Evolutionary conservation across 2,797 vertebrate genomes (phyloP).

Genomic region (Poecilia gillii): DNA sequence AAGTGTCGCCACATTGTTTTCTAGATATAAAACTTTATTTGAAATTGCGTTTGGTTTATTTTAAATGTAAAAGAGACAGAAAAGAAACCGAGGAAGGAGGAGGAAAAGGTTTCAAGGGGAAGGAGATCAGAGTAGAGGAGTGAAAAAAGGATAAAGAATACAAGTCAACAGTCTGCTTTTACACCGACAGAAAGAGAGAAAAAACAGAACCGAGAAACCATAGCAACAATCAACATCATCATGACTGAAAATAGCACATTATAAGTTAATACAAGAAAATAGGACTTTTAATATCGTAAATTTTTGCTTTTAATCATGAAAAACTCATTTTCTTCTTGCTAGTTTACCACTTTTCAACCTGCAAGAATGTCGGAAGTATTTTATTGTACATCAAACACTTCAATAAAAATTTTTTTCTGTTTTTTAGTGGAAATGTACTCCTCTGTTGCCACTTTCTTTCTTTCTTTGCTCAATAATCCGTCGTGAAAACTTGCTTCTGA

Average conservation of each 20-base stretch:
- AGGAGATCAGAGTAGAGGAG: too few relatives aligned
- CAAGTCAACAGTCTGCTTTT: too few relatives aligned
- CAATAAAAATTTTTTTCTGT: not conserved
- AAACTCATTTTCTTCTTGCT: not conserved
- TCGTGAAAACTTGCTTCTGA: not conserved
- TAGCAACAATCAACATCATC: not conserved
- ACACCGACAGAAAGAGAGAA: too few relatives aligned
- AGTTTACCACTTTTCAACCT: not conserved
- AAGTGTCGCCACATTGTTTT: too few relatives aligned
- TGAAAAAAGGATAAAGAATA: too few relatives aligned
- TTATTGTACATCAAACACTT: not conserved
- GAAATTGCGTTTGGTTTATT: too few relatives aligned
- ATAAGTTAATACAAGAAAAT: not conserved
- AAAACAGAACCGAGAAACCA: too few relatives aligned
- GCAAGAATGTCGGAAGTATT: not conserved
- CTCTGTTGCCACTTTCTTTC: not conserved
- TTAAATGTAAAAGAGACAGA: too few relatives aligned
- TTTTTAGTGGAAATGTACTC: not conserved
- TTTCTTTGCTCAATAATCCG: not conserved
- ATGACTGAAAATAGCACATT: not conserved
- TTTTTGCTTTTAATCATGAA: not conserved
- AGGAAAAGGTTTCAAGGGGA: too few relatives aligned
- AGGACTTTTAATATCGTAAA: not conserved
- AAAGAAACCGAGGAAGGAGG: too few relatives aligned
- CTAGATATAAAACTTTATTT: too few relatives aligned